These are phyloP conservation scores for Lasioglossum marginatum DNA, from an alignment of 2,888 invertebrate species.

Conservation along the genomic window DNA sequence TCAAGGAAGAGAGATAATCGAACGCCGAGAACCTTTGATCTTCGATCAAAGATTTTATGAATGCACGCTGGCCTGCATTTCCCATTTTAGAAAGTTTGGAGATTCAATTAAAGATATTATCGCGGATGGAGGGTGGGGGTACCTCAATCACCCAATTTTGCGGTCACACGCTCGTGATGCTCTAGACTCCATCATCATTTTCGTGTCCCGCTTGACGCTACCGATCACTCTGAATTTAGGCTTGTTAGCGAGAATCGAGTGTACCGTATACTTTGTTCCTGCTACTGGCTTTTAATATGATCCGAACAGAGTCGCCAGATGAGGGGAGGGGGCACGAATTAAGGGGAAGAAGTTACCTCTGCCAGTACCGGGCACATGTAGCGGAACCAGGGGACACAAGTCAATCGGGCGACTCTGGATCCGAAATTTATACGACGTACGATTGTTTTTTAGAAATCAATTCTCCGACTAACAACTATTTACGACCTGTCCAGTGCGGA, in stretches of 20 bases:
- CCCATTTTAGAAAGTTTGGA: neutral
- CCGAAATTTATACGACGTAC: no score
- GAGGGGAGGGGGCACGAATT: no score
- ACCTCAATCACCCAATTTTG: neutral
- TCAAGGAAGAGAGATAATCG: neutral
- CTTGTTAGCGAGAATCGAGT: neutral
- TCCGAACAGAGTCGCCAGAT: no score
- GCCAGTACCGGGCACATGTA: no score
- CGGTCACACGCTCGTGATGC: neutral
- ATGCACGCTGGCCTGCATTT: neutral
- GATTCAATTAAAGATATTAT: neutral
- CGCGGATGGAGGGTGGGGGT: neutral
- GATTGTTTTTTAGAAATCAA: no score
- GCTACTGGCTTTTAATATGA: neutral
- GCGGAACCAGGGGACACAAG: no score
- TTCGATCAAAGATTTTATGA: neutral
- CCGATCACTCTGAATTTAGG: neutral
- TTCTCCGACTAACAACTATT: neutral
- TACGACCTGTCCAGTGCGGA: neutral
- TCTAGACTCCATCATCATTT: neutral
- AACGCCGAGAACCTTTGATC: neutral
- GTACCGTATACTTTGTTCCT: neutral
- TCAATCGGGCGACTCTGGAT: no score
- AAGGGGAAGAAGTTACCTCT: no score
- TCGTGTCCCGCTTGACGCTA: neutral